Conservation (phyloP, 2,797 vertebrate species). For the Pterois miles region DNA sequence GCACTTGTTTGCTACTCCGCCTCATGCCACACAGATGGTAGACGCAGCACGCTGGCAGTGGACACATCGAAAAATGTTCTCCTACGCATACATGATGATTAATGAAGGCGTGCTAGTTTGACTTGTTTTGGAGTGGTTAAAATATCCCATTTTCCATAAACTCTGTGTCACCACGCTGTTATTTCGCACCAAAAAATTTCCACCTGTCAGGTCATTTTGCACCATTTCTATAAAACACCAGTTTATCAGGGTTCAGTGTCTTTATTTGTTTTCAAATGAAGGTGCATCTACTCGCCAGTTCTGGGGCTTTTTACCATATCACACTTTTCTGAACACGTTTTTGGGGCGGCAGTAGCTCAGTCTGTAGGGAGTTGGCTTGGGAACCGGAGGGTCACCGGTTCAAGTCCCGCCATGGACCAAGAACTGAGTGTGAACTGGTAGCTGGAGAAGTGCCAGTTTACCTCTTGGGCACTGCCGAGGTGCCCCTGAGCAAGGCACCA, state of each 20-base stretch:
- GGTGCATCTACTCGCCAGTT: neutral
- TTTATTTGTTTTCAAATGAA: neutral
- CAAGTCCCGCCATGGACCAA: no score
- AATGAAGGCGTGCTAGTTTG: neutral
- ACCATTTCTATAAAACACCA: neutral
- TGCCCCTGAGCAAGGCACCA: no score
- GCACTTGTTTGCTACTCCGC: slow-evolving; percentile 47
- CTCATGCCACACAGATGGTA: slow-evolving; percentile 63
- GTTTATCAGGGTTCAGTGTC: neutral
- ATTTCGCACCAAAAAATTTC: neutral
- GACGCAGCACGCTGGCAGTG: slow-evolving; percentile 34
- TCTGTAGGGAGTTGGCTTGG: no score
- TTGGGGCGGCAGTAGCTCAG: no score
- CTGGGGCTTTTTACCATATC: neutral
- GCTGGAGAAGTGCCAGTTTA: no score
- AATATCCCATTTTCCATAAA: neutral
- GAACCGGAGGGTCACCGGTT: no score
- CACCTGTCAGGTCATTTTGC: neutral
- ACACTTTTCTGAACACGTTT: rapidly evolving
- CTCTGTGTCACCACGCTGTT: neutral
- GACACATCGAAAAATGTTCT: slow-evolving; percentile 17
- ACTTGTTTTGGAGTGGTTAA: neutral
- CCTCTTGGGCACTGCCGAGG: no score
- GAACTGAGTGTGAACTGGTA: no score
- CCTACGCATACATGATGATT: slow-evolving; percentile 19